These are phyloP conservation scores for Dorcus hopei DNA, from an alignment of 2,888 invertebrate genomes.

Conservation along the genomic window DNA sequence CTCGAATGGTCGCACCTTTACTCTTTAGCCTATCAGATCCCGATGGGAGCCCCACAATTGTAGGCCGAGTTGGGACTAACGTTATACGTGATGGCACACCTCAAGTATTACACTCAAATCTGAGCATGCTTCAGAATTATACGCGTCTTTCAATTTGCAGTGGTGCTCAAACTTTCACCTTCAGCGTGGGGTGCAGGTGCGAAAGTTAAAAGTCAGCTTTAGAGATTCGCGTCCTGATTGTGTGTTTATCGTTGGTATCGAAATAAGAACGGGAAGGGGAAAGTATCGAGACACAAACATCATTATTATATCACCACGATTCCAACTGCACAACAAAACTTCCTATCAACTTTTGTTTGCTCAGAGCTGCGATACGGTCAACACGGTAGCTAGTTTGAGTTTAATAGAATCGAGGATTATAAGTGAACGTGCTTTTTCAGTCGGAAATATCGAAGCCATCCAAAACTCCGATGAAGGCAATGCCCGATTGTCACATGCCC, in stretches of 20 bases:
- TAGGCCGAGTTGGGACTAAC: conserved; percentile 73
- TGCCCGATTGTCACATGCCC: conserved; percentile 86
- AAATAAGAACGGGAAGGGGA: conserved; percentile 83
- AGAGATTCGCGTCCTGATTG: conserved; percentile 64
- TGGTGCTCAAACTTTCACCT: conserved; percentile 88
- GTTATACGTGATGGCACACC: conserved; percentile 53
- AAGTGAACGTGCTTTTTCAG: background rate
- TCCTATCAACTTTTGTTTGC: conserved; percentile 77
- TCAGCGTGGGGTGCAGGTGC: conserved; percentile 47
- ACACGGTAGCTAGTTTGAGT: conserved; percentile 54
- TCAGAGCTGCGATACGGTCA: conserved; percentile 79
- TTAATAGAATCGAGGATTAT: background rate
- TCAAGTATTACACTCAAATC: conserved; percentile 43
- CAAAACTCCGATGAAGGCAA: conserved; percentile 68
- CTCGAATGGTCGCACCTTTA: conserved; percentile 87
- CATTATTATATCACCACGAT: conserved; percentile 88
- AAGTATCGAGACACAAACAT: conserved; percentile 84
- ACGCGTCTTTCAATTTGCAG: conserved; percentile 43
- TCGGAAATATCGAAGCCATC: conserved; percentile 50
- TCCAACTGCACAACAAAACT: conserved; percentile 88
- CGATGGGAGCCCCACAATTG: conserved; percentile 75
- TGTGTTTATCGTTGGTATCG: conserved; percentile 84
- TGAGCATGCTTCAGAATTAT: background rate
- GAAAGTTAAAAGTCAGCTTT: conserved; percentile 57
- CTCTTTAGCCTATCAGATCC: conserved; percentile 91